Evolutionary conservation across 2,113 vertebrate species (phyloP).

Genomic region (Rissa tridactyla): DNA sequence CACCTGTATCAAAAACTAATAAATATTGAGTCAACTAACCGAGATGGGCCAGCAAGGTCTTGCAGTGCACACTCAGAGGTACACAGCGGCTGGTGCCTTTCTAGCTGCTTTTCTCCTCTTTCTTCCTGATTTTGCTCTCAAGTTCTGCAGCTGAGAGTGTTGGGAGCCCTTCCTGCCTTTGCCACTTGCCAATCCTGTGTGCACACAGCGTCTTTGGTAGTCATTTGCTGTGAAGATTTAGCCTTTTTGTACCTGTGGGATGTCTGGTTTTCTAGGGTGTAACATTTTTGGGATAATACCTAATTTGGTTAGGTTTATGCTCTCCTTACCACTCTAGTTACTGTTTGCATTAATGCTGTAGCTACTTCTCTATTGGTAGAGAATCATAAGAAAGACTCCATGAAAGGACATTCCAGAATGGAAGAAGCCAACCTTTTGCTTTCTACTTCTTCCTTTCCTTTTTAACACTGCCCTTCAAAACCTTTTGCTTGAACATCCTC

Average conservation of each 20-base stretch:
- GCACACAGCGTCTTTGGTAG: not conserved
- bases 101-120: not conserved
- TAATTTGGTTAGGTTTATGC: not conserved
- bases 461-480: not conserved
- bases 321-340: not conserved
- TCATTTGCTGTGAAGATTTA: not conserved
- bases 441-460: not conserved
- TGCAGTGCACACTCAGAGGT: not conserved
- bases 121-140: not conserved
- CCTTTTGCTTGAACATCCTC: not conserved
- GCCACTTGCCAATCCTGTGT: rapidly evolving
- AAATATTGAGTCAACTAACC: not conserved
- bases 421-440: not conserved
- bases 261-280: not conserved
- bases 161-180: not conserved
- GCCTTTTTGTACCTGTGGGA: not conserved
- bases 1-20: not conserved
- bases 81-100: rapidly evolving
- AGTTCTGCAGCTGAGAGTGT: not conserved
- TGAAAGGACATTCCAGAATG: not conserved
- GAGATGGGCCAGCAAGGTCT: not conserved
- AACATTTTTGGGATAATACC: not conserved
- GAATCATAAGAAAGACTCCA: not conserved
- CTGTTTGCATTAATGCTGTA: not conserved
- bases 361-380: not conserved